phyloP scores from a whole-genome alignment of 2,797 vertebrate genomes.

The Neosilurus hyrtlii region DNA sequence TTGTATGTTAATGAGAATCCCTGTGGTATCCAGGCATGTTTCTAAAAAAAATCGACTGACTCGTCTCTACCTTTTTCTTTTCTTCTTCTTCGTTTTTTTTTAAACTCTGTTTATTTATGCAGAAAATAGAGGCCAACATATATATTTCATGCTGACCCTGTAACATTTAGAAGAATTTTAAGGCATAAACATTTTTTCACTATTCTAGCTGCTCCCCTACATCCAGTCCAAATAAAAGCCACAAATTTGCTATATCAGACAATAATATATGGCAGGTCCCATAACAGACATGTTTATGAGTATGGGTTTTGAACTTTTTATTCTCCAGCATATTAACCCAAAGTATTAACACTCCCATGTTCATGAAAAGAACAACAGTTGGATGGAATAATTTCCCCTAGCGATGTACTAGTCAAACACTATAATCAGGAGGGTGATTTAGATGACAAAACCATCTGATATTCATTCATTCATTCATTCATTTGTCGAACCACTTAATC shows the following conservation, averaged over 20 bases:
- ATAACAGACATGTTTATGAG: slow-evolving; percentile 38
- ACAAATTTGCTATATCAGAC: slow-evolving; percentile 39
- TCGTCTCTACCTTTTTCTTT: slow-evolving; percentile 38
- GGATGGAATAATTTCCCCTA: neutral
- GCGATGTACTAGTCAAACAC: neutral
- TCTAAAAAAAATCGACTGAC: slow-evolving; percentile 35
- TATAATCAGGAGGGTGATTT: too few species aligned
- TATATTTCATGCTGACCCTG: slow-evolving; percentile 43
- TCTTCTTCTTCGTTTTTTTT: neutral
- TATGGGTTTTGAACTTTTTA: slow-evolving; percentile 22
- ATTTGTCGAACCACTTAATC: too few species aligned
- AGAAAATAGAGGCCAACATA: slow-evolving; percentile 49
- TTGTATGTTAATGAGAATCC: slow-evolving; percentile 23
- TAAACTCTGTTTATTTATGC: slow-evolving; percentile 51
- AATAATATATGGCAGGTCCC: slow-evolving; percentile 23
- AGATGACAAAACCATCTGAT: too few species aligned
- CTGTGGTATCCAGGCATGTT: slow-evolving; percentile 15
- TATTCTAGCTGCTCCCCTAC: slow-evolving; percentile 36
- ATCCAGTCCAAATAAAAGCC: slow-evolving; percentile 38
- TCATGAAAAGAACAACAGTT: slow-evolving; percentile 9
- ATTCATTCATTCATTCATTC: too few species aligned
- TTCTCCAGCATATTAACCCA: slow-evolving; percentile 10
- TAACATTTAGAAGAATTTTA: slow-evolving; percentile 50
- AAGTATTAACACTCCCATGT: slow-evolving; percentile 14
- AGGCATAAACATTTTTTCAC: slow-evolving; percentile 46